A percentile compares a stretch with the other conserved stretches of the same genome.
Evolutionary conservation across 2,113 vertebrate species (phyloP).

Genomic region (Leptodactylus fuscus): DNA sequence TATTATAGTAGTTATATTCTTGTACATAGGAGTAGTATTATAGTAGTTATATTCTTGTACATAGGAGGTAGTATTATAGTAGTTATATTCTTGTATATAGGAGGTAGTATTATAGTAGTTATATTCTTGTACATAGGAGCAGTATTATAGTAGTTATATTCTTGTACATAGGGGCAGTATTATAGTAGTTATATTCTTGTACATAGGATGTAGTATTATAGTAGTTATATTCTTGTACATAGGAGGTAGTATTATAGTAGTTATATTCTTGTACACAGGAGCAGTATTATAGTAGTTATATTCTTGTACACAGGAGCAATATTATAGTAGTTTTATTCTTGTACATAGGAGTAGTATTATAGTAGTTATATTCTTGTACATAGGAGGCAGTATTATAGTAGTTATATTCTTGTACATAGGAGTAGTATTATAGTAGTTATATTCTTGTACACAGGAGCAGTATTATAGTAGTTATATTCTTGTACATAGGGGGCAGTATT

Average conservation of each 20-base stretch:
- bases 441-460: too few species aligned
- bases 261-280: not conserved
- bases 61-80: too few species aligned
- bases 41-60: too few species aligned
- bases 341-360: slow-evolving; percentile 6
- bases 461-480: too few species aligned
- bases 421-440: not conserved
- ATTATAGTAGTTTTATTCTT: slow-evolving; percentile 22
- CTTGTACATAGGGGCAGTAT: slow-evolving; percentile 5
- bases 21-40: too few species aligned
- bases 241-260: slow-evolving; percentile 2
- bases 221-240: slow-evolving; percentile 6
- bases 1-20: too few species aligned
- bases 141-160: slow-evolving; percentile 13
- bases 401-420: not conserved
- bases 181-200: slow-evolving; percentile 18
- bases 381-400: too few species aligned
- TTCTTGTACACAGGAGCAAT: not conserved
- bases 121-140: not conserved
- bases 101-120: not conserved
- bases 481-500: too few species aligned
- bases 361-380: slow-evolving; percentile 4
- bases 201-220: slow-evolving; percentile 6
- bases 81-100: too few species aligned
- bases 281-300: slow-evolving; percentile 16